A percentile compares a stretch with the other conserved stretches of the same genome.
Evolutionary conservation across 2,797 vertebrate species (phyloP).

Genomic region (Ctenopoma multispine): DNA sequence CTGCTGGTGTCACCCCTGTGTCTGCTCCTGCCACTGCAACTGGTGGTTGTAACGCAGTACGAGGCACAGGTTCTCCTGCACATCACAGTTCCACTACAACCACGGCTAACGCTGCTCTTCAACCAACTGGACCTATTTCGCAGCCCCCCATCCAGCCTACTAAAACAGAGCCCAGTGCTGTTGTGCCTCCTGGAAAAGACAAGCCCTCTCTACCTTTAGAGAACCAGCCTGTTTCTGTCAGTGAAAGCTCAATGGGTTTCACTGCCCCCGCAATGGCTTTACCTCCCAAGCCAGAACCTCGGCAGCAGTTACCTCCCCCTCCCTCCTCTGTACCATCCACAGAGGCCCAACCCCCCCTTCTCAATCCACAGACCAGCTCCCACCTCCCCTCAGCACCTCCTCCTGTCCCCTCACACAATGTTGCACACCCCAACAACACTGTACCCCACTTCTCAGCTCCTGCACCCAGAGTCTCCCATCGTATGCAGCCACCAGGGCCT

Average conservation of each 20-base stretch:
- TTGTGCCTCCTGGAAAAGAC: slow-evolving; percentile 86
- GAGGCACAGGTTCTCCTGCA: slow-evolving; percentile 81
- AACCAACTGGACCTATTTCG: slow-evolving; percentile 79
- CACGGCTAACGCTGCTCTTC: slow-evolving; percentile 82
- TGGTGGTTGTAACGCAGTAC: slow-evolving; percentile 64
- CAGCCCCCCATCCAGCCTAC: slow-evolving; percentile 81
- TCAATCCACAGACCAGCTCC: slow-evolving; percentile 81
- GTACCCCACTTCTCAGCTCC: slow-evolving; percentile 94
- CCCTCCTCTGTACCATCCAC: slow-evolving; percentile 85
- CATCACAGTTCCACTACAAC: slow-evolving; percentile 82
- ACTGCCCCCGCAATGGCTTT: slow-evolving; percentile 76
- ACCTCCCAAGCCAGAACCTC: slow-evolving; percentile 80
- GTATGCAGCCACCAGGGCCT: slow-evolving; percentile 94
- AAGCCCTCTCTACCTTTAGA: slow-evolving; percentile 79
- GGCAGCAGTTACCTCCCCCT: slow-evolving; percentile 83
- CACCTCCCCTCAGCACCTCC: slow-evolving; percentile 82
- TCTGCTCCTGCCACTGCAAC: slow-evolving; percentile 80
- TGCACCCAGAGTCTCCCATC: slow-evolving; percentile 91
- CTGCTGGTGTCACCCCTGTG: slow-evolving; percentile 74
- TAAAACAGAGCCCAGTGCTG: slow-evolving; percentile 87
- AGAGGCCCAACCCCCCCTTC: slow-evolving; percentile 82
- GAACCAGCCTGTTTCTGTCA: slow-evolving; percentile 67
- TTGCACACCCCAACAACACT: slow-evolving; percentile 91
- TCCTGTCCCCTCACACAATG: slow-evolving; percentile 82
- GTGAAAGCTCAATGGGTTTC: slow-evolving; percentile 83